A percentile compares a stretch with the other conserved stretches of the same genome.
Conservation (phyloP, 2,113 vertebrate species). For the Oreochromis aureus region DNA sequence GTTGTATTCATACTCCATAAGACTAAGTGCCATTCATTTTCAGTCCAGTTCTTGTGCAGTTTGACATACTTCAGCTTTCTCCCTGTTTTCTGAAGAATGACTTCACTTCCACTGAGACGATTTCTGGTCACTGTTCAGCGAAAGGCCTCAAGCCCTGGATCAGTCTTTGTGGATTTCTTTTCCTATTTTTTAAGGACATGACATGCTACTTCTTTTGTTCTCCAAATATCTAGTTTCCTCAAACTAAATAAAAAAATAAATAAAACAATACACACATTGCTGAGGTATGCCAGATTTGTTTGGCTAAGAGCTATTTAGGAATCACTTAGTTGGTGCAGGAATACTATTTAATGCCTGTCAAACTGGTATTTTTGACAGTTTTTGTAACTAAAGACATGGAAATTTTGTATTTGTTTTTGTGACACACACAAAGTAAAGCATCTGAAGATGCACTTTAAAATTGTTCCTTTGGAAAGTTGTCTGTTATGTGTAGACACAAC, state of each 20-base stretch:
- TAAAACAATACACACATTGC: not conserved
- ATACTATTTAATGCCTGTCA: not conserved
- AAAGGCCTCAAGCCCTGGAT: not conserved
- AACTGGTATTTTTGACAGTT: not conserved
- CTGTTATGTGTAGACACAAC: not conserved
- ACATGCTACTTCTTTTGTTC: not conserved
- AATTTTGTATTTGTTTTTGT: not conserved
- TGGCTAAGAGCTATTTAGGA: not conserved
- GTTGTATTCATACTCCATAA: not conserved
- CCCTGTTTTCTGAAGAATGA: not conserved
- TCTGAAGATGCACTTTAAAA: not conserved
- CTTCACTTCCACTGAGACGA: not conserved
- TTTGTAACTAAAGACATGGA: not conserved
- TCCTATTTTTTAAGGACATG: not conserved
- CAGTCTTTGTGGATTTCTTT: not conserved
- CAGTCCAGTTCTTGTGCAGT: not conserved
- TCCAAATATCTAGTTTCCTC: not conserved
- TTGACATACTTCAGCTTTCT: not conserved
- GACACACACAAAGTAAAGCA: not conserved
- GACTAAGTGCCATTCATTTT: not conserved
- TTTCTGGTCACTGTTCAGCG: not conserved
- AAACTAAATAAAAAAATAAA: not conserved
- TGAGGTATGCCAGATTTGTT: not conserved
- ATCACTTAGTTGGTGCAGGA: not conserved
- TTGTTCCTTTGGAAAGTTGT: rapidly evolving